Evolutionary conservation across 1,140 invertebrate species (phyloP).

Genomic region (Lepidotrigona ventralis): DNA sequence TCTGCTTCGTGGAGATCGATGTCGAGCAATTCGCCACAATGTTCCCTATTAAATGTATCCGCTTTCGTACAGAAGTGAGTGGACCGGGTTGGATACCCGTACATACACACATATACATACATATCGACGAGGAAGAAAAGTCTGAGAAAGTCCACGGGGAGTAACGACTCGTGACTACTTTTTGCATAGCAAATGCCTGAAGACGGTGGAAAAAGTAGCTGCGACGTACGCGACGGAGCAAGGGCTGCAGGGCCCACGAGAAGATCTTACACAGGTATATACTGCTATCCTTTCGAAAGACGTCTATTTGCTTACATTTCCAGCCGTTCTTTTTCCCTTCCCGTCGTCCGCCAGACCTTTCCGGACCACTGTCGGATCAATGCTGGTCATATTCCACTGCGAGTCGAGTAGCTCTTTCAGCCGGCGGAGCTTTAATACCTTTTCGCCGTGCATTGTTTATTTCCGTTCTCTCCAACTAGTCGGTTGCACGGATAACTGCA

Average conservation of each 20-base stretch:
- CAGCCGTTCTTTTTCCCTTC: constrained; percentile 44
- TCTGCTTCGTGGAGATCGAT: background rate
- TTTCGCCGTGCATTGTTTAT: background rate
- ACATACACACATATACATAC: constrained; percentile 15
- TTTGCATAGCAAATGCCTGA: constrained; percentile 63
- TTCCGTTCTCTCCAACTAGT: too few species aligned
- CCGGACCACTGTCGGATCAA: constrained; percentile 40
- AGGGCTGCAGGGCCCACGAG: constrained; percentile 46
- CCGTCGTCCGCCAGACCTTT: constrained; percentile 27
- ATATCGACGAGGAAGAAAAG: constrained; percentile 53
- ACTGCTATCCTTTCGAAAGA: constrained; percentile 56
- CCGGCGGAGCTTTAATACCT: background rate
- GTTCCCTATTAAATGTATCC: constrained; percentile 14
- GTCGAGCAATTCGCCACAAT: background rate
- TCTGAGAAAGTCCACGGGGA: constrained; percentile 63
- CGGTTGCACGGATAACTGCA: too few species aligned
- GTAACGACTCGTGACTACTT: constrained; percentile 71
- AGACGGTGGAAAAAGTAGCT: constrained; percentile 37
- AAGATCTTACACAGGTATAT: constrained; percentile 51
- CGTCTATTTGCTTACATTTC: constrained; percentile 71
- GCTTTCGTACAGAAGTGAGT: constrained; percentile 9
- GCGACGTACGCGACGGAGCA: constrained; percentile 27
- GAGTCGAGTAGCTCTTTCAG: constrained; percentile 26
- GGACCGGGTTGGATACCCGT: background rate
- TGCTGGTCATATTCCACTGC: constrained; percentile 43